phyloP scores from a whole-genome alignment of 2,797 vertebrate species.

The Dendrocincla fuliginosa region DNA sequence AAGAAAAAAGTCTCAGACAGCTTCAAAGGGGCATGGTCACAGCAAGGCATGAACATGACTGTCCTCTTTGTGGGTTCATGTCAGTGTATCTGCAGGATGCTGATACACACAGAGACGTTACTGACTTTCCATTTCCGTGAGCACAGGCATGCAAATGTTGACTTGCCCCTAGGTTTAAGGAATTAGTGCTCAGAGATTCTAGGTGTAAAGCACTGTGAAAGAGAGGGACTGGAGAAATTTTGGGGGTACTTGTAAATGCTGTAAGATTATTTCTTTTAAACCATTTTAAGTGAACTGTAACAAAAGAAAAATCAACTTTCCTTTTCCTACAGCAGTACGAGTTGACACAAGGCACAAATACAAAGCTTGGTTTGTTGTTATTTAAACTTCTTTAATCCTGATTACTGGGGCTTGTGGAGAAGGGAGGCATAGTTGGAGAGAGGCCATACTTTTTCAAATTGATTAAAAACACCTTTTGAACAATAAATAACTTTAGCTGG shows the following conservation, averaged over 20 bases:
- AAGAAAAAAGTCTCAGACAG: background rate
- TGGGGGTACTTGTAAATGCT: background rate
- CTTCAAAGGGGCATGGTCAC: background rate
- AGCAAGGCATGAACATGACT: background rate
- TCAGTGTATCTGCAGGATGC: background rate
- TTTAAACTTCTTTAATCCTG: conserved; percentile 46
- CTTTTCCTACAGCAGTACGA: background rate
- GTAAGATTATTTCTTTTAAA: background rate
- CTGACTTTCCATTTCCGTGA: background rate
- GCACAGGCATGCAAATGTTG: background rate
- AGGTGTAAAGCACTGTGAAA: background rate
- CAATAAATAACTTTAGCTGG: conserved; percentile 40
- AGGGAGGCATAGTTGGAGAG: conserved; percentile 35
- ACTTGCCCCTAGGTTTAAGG: background rate
- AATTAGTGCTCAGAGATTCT: background rate
- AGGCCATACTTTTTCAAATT: conserved; percentile 38
- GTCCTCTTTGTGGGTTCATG: background rate
- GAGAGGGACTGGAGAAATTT: background rate
- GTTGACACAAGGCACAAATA: conserved; percentile 3
- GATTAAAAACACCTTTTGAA: conserved; percentile 56
- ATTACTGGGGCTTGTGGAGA: conserved; percentile 40
- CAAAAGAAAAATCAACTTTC: background rate
- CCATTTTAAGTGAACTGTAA: background rate
- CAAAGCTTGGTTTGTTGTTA: conserved; percentile 32
- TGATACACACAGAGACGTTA: background rate